phyloP scores from a whole-genome alignment of 2,888 invertebrate genomes.

The Erebia palarica region DNA sequence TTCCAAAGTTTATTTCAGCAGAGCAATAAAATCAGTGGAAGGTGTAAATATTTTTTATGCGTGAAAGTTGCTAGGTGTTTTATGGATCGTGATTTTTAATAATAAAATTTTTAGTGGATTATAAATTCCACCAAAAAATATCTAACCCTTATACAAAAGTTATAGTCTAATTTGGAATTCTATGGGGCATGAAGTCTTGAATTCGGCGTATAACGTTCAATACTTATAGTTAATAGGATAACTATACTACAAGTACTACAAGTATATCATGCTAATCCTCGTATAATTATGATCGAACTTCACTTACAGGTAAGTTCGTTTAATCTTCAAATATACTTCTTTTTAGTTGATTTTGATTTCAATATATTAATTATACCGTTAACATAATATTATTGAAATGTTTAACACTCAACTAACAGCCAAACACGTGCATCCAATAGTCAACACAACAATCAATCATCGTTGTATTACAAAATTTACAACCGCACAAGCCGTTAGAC shows the following conservation, averaged over 20 bases:
- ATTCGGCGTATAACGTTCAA: no score
- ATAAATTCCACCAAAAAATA: neutral
- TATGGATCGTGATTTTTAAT: constrained; percentile 3
- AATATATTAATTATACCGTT: neutral
- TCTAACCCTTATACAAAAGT: neutral
- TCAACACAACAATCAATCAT: constrained; percentile 9
- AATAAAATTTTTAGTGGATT: neutral
- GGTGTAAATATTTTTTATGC: neutral
- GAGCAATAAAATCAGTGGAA: constrained; percentile 2
- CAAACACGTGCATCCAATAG: constrained; percentile 10
- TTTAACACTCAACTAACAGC: neutral
- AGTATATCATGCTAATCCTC: no score
- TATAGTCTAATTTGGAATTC: no score
- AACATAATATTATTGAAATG: neutral
- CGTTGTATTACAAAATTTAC: neutral
- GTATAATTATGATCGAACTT: no score
- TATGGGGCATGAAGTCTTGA: no score
- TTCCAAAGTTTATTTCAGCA: neutral
- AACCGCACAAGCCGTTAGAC: no score
- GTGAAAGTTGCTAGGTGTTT: neutral
- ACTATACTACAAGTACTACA: no score
- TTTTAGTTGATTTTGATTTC: no score
- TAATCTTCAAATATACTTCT: no score
- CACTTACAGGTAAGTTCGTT: no score
- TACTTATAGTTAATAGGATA: no score